Evolutionary conservation across 2,113 vertebrate species (phyloP).

Genomic region (Balaeniceps rex): DNA sequence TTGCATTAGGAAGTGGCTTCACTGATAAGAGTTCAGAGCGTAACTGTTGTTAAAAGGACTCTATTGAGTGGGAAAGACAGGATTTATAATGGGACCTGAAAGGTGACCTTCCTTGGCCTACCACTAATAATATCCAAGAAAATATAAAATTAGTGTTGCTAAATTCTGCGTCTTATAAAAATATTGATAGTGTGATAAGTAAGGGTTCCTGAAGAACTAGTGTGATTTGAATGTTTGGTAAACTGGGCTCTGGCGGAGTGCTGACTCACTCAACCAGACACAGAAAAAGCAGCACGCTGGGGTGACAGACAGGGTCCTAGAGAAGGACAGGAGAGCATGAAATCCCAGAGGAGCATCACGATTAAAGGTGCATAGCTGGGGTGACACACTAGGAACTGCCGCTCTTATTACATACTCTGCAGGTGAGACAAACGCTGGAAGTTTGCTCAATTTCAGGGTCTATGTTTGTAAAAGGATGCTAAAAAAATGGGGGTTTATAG

Average conservation of each 20-base stretch:
- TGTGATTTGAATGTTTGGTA: not conserved
- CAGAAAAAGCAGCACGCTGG: not conserved
- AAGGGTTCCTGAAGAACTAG: not conserved
- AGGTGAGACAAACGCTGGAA: not conserved
- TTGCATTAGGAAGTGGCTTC: not conserved
- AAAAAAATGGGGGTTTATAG: not conserved
- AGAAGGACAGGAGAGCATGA: not conserved
- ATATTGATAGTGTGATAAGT: not conserved
- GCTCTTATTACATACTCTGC: not conserved
- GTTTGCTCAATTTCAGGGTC: not conserved
- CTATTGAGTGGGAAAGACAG: not conserved
- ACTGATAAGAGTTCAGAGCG: not conserved
- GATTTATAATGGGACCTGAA: not conserved
- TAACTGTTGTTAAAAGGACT: not conserved
- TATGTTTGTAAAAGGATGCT: not conserved
- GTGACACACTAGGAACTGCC: accelerated
- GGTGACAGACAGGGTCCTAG: not conserved
- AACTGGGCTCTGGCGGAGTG: not conserved
- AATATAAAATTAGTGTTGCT: not conserved
- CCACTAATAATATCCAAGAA: not conserved
- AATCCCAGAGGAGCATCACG: not conserved
- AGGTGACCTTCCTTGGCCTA: not conserved
- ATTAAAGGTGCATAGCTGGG: not conserved
- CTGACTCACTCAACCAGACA: not conserved
- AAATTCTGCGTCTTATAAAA: not conserved